Conservation (phyloP, 2,113 vertebrate genomes). For the Eolophus roseicapilla region DNA sequence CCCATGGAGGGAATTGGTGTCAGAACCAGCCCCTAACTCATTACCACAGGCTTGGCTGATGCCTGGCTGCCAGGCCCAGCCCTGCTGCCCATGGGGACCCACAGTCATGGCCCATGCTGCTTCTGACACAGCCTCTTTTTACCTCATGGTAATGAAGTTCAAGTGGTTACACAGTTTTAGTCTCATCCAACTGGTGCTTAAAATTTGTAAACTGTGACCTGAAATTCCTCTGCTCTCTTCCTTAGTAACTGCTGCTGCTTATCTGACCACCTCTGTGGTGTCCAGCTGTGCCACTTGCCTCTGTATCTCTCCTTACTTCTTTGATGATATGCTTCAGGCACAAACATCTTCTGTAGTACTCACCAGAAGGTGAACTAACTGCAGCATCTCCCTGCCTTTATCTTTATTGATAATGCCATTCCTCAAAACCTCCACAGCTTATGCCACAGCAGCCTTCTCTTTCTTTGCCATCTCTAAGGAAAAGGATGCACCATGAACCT, state of each 20-base stretch:
- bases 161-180: not conserved
- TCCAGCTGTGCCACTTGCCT: not conserved
- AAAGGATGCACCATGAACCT: not conserved
- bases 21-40: not conserved
- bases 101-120: not conserved
- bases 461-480: not conserved
- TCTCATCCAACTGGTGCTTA: not conserved
- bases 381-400: not conserved
- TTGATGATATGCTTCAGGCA: not conserved
- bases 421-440: not conserved
- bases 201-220: accelerated
- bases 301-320: not conserved
- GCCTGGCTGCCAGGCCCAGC: not conserved
- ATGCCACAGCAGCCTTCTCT: accelerated
- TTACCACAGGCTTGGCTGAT: not conserved
- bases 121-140: not conserved
- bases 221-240: not conserved
- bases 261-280: accelerated
- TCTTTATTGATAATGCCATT: accelerated
- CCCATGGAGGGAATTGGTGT: accelerated
- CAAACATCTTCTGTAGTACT: not conserved
- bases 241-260: not conserved
- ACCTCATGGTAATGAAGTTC: not conserved
- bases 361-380: not conserved
- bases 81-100: accelerated